Base-by-base conservation (phyloP, 2,888 invertebrate species). In the Cybosia mesomella region DNA sequence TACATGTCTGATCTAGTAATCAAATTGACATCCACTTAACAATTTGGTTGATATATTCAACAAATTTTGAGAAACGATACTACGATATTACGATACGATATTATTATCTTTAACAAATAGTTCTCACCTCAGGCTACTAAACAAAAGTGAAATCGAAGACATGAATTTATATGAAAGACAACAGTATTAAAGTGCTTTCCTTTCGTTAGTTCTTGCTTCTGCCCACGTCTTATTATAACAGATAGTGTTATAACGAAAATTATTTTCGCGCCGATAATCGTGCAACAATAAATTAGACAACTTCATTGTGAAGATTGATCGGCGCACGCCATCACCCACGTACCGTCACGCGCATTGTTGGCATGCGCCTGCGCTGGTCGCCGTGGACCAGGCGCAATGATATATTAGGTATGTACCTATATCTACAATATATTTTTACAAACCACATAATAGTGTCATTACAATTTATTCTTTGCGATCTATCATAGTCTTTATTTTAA, bases 271-370 rank as follows among this genome's bases (percentile, higher is more conserved):
- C 71, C 57, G 73, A 79, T 87, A 87, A 87, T 88, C 85, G 86
- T 83, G 81, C 81, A 80, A 79, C 84, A 85, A 88, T 89, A 89
- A 88, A 90, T 90, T 87, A 88, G 89, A 93, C 90, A 90, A 90
- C 90, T 92, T 90, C 87, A 93, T 93, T 89, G 77, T 63, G 81
- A 84, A 91, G 93, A 94, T 93, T 84, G 91, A 93, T 92, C 83
- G 87, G 76, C 76, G 79, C 84, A 83, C 87, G 84, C 85, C 86
- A 85, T 91, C 92, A 89, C 91, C 91, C 92, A 91, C 92, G 91
- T 89, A 85, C 82, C 82, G 87, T 91, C 91, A 90, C 89, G 91
- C 83, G 80, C 76, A 79, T 77, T 79, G 77, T 81, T 79, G 77
- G 82, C 80, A 74, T 80, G 79, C 81, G 86, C 82, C 77, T 64